phyloP scores from a whole-genome alignment of 2,113 vertebrate genomes.

The Heteronetta atricapilla region DNA sequence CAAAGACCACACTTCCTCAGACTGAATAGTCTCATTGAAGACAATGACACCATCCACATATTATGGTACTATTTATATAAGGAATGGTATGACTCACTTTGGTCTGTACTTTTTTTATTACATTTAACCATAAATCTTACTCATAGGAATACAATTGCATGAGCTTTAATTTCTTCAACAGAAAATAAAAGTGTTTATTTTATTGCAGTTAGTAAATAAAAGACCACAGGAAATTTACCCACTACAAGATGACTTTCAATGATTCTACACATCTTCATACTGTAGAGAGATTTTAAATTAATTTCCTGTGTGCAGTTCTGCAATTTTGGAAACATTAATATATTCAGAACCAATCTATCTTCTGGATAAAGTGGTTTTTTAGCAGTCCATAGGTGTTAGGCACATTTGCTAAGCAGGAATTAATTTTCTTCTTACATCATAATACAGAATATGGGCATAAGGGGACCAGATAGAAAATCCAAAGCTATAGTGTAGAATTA shows the following conservation, averaged over 20 bases:
- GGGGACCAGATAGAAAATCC: neutral
- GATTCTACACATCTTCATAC: neutral
- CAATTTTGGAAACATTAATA: neutral
- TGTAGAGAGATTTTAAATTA: neutral
- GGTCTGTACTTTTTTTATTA: neutral
- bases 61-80: neutral
- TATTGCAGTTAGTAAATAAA: neutral
- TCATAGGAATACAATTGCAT: neutral
- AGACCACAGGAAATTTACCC: slow-evolving; percentile 9
- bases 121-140: slow-evolving; percentile 18
- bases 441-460: neutral
- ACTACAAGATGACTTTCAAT: neutral
- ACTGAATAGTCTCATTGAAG: neutral
- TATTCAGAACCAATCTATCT: neutral
- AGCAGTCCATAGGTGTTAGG: neutral
- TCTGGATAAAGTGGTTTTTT: neutral
- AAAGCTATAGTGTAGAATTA: neutral
- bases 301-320: neutral
- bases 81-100: neutral
- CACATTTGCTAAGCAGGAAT: neutral
- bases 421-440: neutral
- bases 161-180: neutral
- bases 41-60: neutral
- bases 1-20: neutral
- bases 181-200: neutral